Evolutionary conservation across 2,113 vertebrate species (phyloP), one percentile per base, ranked within the genome.

Genomic region (Panthera tigris): DNA sequence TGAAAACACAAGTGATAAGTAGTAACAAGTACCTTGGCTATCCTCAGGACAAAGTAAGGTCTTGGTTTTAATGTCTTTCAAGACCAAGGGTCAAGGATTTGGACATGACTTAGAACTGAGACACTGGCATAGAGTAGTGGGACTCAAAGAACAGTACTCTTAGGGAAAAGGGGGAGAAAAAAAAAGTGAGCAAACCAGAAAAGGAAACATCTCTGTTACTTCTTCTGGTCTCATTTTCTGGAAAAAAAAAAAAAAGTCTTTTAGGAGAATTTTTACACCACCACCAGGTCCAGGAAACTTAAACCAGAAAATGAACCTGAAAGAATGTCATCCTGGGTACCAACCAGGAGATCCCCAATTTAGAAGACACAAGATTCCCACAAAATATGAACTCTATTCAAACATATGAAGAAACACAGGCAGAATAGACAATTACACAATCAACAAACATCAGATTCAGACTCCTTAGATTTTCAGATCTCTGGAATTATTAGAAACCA

Each of bases 401-500:
- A 90, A 87, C 27, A 39, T 65, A 81, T 66, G 45, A 86, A 23
- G 36, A 94, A 96, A 87, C 36, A 68, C 4, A 69, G 65, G 27
- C 31, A 90, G 13, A 81, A 92, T 33, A 89, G 31, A 52, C 16
- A 73, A 86, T 80, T 36, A 81, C 18, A 90, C 55, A 89, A 69
- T 33, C 52, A 78, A 45, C 57, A 81, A 52, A 57, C 27, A 80
- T 19, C 23, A 83, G n/a, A 84, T 79, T 93, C 31, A 65, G 19
- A 65, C 11, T 21, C 69, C 57, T 78, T 39, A 52, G n/a, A 55
- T 48, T 31, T 92, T 95, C 65, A 89, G 55, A 3, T 39, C 18
- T 80, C 36, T n/a, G 10, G 39, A 95, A 95, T 66, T 86, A 66
- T 74, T 86, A 61, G 33, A 95, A 97, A 76, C 27, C 27, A 85